Evolutionary conservation across 2,888 invertebrate species (phyloP), one percentile per base, ranked within the genome.

Genomic region (Eupithecia vulgata): DNA sequence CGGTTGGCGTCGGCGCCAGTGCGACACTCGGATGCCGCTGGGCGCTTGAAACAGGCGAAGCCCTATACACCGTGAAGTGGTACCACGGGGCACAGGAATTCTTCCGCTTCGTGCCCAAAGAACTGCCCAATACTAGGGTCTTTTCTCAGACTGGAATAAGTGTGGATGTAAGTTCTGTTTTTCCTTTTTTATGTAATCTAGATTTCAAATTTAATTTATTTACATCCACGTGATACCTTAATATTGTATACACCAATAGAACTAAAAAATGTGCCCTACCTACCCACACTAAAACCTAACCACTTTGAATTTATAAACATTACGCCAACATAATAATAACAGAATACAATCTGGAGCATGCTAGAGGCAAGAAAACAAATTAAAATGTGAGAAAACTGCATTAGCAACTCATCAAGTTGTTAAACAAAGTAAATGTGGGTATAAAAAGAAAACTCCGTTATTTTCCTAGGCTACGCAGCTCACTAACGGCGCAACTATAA

Each of bases 31-130:
- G 96, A 80, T 97, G 97, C 88, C 95, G 95, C 74, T 97, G 97
- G 95, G 95, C 97, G 81, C 92, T 97, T 73, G 96, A 97, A 86
- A 95, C 95, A 7, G 94, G 94, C 7, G 97, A 97, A 80, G 95
- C 95, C 12, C 94, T 97, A 10, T 97, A 97, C 91, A 96, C 97
- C 48, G 96, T 97, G 80, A 97, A 97, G 90, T 97, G 97, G 97
- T 97, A 97, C 94, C 97, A 97, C 87, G 97, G 97, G 2, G 91
- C 95, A 12, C 95, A 96, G 80, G 97, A 97, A 90, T 97, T 97
- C 95, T 97, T 96, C 93, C 95, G 97, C 80, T 97, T 95, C 87
- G 95, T 97, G 81, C 97, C 97, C n/a, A 97, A 97, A 87, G 97
- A 97, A 86, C 90, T 96, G 80, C 97, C 97, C n/a, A 96, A 96